These are phyloP conservation scores for Lemur catta DNA, from an alignment of 2,797 vertebrate species.

Conservation along the genomic window DNA sequence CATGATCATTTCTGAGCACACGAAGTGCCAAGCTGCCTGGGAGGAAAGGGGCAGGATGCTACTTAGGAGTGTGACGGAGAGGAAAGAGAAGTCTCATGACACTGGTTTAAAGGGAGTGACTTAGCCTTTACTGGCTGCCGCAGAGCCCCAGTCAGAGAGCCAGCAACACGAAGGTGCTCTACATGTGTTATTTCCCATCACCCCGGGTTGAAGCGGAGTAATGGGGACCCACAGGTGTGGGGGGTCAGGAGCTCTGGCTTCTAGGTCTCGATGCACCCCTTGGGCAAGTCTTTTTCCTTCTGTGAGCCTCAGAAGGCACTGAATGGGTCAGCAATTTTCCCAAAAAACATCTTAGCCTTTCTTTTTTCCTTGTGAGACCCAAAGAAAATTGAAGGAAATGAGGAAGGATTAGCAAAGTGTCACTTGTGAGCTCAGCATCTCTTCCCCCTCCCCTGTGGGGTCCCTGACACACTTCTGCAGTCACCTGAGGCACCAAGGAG, in stretches of 20 bases:
- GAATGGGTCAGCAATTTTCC: not conserved
- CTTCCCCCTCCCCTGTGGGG: not conserved
- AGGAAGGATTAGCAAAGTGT: not conserved
- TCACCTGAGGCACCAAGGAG: not conserved
- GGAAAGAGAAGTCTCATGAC: not conserved
- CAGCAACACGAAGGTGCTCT: no score
- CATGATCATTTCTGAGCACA: accelerated
- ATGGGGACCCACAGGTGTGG: not conserved
- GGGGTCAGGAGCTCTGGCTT: not conserved
- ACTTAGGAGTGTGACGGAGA: no score
- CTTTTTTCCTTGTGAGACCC: not conserved
- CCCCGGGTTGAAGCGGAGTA: not conserved
- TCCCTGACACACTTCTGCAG: not conserved
- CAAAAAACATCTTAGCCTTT: not conserved
- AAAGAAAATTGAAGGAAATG: not conserved
- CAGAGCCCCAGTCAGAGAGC: not conserved
- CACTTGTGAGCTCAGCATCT: not conserved
- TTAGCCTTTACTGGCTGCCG: not conserved
- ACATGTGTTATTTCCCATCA: accelerated
- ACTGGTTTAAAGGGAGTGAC: not conserved
- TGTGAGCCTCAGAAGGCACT: not conserved
- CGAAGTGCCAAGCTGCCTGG: not conserved
- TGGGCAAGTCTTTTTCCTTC: not conserved
- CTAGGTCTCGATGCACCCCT: not conserved
- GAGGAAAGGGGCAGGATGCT: not conserved